Base-by-base conservation (phyloP, 2,888 invertebrate genomes). In the Rhopalosiphum nymphaeae region DNA sequence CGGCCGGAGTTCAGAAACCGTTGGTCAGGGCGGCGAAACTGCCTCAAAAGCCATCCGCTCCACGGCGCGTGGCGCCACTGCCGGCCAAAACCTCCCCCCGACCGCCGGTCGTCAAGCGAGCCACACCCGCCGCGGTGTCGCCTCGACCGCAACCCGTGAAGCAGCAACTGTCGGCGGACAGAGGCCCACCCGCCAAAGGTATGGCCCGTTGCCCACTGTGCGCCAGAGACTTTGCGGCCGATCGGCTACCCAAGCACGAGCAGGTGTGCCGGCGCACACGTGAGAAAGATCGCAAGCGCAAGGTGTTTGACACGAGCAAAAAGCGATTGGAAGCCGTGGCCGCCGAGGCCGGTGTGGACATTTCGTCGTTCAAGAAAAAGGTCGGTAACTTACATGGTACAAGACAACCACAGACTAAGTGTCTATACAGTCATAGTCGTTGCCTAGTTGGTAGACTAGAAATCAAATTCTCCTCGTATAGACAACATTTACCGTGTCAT, bases 291-390 rank as follows among this genome's bases (percentile, higher is more conserved):
- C 98, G 98, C 96, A 98, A 98, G 95, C 97, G 99, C 95, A 99
- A 98, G 96, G 97, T 97, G 0, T 99, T 99, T 96, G 99, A 99
- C 96, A 98, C 98, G 4, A 97, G 98, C 87, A 98, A 98, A 95
- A 98, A 98, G 96, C 96, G 99, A n/a, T 97, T 98, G 1, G 96
- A 97, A 96, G 99, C 99, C 49, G 99, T 99, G 0, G 99, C 99
- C 95, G 97, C 98, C 61, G 99, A 98, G 95, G 96, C 97, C 89
- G 98, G 85, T 1, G 85, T 94, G 49, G 85, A 90, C 61, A 86
- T 89, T 0, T 5, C 84, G 16, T 85, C 89, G 90, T 85, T 89
- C 13, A 93, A 93, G 46, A 93, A 93, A 44, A 89, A 89, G 84
- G 93, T 89, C 1, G 2, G 89, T 86, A 25, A 78, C 78, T 36